phyloP scores from a whole-genome alignment of 1,140 invertebrate genomes.

The Phortica variegata region DNA sequence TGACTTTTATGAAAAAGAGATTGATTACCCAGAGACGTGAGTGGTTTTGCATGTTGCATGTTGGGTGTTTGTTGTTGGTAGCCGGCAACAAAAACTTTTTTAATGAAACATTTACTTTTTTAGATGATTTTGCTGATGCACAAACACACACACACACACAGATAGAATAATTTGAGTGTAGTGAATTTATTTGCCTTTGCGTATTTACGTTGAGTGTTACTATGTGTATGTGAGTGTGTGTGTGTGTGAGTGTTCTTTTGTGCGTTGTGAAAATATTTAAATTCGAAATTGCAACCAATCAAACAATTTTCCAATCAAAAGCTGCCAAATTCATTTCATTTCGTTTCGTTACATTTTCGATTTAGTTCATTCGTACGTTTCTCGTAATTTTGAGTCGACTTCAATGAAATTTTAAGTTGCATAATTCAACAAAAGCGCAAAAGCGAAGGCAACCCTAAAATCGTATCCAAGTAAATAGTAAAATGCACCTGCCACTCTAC shows the following conservation, averaged over 20 bases:
- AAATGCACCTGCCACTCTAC: neutral
- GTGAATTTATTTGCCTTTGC: no score
- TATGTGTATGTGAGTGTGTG: conserved; percentile 2
- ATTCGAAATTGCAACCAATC: conserved; percentile 53
- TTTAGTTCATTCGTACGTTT: no score
- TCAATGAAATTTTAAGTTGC: conserved; percentile 49
- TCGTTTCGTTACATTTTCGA: no score
- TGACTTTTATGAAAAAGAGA: conserved; percentile 45
- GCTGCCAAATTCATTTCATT: no score
- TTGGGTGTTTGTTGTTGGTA: neutral
- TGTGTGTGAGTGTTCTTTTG: conserved; percentile 13
- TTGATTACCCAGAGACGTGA: conserved; percentile 36
- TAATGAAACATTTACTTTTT: conserved; percentile 7
- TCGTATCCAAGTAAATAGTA: conserved; percentile 11
- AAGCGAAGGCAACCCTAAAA: neutral
- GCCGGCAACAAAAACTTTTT: neutral
- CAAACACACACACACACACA: neutral
- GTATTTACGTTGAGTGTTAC: no score
- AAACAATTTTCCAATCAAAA: conserved; percentile 55
- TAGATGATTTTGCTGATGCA: neutral
- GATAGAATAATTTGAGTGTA: no score
- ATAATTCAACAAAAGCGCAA: conserved; percentile 47
- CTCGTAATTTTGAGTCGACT: conserved; percentile 41
- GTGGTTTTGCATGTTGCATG: conserved; percentile 44
- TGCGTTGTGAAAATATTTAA: conserved; percentile 49